phyloP scores from a whole-genome alignment of 2,113 vertebrate species.

The Laticauda colubrina region DNA sequence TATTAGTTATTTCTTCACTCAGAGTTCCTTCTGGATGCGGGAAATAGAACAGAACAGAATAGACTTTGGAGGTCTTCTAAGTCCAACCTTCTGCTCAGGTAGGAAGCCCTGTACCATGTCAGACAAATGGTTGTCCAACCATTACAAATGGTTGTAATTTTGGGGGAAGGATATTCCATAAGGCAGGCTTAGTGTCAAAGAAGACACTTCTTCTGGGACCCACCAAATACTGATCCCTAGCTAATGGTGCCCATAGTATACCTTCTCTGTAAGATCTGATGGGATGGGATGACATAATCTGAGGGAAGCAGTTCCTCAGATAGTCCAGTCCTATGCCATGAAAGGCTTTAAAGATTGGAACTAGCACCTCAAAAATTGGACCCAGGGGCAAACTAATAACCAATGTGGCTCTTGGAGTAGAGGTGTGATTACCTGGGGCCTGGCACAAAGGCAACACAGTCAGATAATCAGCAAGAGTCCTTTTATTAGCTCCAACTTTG shows the following conservation, averaged over 20 bases:
- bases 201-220: not conserved
- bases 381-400: not conserved
- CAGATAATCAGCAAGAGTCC: too few species aligned
- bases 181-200: not conserved
- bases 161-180: not conserved
- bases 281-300: not conserved
- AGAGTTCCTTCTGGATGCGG: too few species aligned
- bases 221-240: not conserved
- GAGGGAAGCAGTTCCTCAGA: not conserved
- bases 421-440: not conserved
- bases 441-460: too few species aligned
- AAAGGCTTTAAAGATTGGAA: not conserved
- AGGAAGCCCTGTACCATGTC: too few species aligned
- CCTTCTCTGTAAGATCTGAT: not conserved
- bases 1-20: not conserved
- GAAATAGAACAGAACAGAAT: too few species aligned
- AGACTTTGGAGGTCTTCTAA: too few species aligned
- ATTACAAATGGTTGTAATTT: not conserved
- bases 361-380: not conserved
- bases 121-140: too few species aligned
- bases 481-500: too few species aligned
- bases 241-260: not conserved
- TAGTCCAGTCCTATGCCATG: not conserved
- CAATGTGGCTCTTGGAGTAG: not conserved
- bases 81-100: too few species aligned